Conservation (phyloP, 2,797 vertebrate genomes). For the Garrulus glandarius region DNA sequence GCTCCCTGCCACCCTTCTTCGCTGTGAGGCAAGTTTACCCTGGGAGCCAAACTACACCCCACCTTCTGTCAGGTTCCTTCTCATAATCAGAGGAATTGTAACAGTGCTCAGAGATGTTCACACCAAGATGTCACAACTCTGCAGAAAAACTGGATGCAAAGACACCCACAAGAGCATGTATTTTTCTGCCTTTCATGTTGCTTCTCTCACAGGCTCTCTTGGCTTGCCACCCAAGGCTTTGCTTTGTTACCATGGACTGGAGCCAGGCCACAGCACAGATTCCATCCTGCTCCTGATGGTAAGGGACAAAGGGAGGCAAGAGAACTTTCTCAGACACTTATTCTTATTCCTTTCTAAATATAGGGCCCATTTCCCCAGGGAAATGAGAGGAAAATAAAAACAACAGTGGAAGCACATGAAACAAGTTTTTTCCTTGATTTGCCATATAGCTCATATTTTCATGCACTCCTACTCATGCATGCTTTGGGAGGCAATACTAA, state of each 20-base stretch:
- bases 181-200: neutral
- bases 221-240: accelerated
- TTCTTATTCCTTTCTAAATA: neutral
- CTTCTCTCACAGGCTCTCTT: neutral
- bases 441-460: neutral
- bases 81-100: neutral
- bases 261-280: neutral
- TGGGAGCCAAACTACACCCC: neutral
- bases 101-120: neutral
- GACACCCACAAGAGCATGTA: accelerated
- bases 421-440: neutral
- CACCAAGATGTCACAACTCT: neutral
- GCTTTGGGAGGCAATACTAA: neutral
- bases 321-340: neutral
- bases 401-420: neutral
- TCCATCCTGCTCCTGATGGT: neutral
- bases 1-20: accelerated
- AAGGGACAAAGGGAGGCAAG: neutral
- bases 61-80: neutral
- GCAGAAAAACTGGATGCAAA: neutral
- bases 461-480: accelerated
- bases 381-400: neutral
- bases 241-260: neutral
- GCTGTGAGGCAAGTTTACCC: accelerated
- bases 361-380: neutral